These are phyloP conservation scores for Epinephelus awoara DNA, from an alignment of 2,797 vertebrate species.

Conservation along the genomic window DNA sequence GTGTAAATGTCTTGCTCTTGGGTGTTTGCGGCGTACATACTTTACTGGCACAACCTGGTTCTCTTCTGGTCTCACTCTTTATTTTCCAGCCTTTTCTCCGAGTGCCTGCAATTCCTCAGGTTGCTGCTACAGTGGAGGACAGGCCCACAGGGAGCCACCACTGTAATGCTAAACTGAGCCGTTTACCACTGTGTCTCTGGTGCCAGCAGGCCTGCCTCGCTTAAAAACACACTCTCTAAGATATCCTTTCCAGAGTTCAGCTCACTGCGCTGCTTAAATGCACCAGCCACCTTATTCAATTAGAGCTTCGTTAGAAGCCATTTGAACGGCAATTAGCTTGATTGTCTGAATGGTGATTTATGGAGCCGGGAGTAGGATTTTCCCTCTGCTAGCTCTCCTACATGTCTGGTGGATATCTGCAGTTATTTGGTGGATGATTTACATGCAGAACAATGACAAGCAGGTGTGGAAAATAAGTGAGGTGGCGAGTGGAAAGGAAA, in stretches of 20 bases:
- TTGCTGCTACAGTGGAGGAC: slow-evolving; percentile 73
- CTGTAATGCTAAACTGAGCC: slow-evolving; percentile 80
- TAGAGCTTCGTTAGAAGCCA: slow-evolving; percentile 72
- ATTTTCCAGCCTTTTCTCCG: slow-evolving; percentile 73
- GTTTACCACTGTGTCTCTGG: slow-evolving; percentile 71
- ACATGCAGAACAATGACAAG: slow-evolving; percentile 64
- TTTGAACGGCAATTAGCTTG: slow-evolving; percentile 75
- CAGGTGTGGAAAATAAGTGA: slow-evolving; percentile 76
- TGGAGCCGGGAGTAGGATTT: slow-evolving; percentile 53
- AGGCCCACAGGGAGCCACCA: slow-evolving; percentile 76
- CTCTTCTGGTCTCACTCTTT: slow-evolving; percentile 79
- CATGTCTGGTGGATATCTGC: slow-evolving; percentile 68
- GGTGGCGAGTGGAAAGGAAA: slow-evolving; percentile 37
- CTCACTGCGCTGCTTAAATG: slow-evolving; percentile 56
- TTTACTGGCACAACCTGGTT: slow-evolving; percentile 82
- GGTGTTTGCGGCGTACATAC: slow-evolving; percentile 68
- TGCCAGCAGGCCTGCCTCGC: slow-evolving; percentile 69
- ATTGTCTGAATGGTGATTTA: slow-evolving; percentile 80
- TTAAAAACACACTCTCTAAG: slow-evolving; percentile 55
- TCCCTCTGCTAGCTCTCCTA: slow-evolving; percentile 44
- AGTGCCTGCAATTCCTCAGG: slow-evolving; percentile 81
- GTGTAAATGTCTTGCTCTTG: slow-evolving; percentile 47
- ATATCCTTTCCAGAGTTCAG: slow-evolving; percentile 70
- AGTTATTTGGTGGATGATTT: slow-evolving; percentile 68
- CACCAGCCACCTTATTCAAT: slow-evolving; percentile 74